Base-by-base conservation (phyloP, 1,140 invertebrate species). In the Brachionus sp. region DNA sequence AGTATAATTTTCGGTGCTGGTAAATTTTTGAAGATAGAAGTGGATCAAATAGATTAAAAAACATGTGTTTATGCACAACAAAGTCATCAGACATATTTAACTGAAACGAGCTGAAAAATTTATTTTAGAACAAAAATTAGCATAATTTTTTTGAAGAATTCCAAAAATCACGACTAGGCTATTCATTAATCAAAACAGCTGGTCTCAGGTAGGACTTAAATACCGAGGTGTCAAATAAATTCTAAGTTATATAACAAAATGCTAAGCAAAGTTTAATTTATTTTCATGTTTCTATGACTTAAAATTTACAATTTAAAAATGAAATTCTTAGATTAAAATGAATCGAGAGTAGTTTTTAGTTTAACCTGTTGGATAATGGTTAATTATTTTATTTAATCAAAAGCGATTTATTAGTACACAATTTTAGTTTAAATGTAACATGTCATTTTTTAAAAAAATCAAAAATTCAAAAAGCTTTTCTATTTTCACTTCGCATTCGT, bases 381-480 rank as follows among this genome's bases (percentile, higher is more conserved):
- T 68, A 35, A 19, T 33, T 35, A 57, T 19, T 19, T 57, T 57
- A 57, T 57, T 57, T 57, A 19, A 57, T 57, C 50, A n/a, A 57
- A 19, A 57, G 50, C 19, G 50, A 57, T 57, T 57, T 16, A 57
- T 57, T 57, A 57, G 50, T 57, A 57, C 50, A 57, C 16, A 57
- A 57, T 57, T 57, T 57, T 57, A 57, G 50, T 57, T 57, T 68
- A 68, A 35, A 68, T 33, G 25, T 35, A 68, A 37, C 25, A 68
- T 68, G 64, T 68, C 64, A n/a, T 16, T 68, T 68, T 68, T 68
- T 35, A 68, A 68, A 68, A 68, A 33, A 37, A 68, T 68, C 25
- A 68, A 68, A 37, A 68, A 68, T 35, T 68, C 64, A 33, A 37
- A 35, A 35, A 35, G 25, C 23, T 68, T 37, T 35, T 68, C 64